phyloP scores from a whole-genome alignment of 2,113 vertebrate species.

The Oreocharis arfaki region DNA sequence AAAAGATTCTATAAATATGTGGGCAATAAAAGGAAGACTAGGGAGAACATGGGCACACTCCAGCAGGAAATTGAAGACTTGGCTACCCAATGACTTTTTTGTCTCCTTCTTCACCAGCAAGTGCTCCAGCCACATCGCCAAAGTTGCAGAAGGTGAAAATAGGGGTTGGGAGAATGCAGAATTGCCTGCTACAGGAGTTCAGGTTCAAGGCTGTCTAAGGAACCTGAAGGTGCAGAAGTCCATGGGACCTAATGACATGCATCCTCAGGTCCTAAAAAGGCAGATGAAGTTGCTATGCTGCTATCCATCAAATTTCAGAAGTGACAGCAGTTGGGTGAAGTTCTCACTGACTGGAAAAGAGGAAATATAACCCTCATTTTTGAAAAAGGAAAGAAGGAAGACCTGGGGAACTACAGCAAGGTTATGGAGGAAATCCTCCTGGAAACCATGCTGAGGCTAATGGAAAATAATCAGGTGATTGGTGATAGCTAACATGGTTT shows the following conservation, averaged over 20 bases:
- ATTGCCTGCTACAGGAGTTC: not conserved
- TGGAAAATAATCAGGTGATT: not conserved
- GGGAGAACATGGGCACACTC: not conserved
- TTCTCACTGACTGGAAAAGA: not conserved
- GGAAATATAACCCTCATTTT: not conserved
- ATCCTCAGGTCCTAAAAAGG: not conserved
- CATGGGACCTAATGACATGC: not conserved
- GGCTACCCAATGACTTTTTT: not conserved
- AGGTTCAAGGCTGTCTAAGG: not conserved
- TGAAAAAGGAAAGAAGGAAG: not conserved
- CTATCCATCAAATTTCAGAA: not conserved
- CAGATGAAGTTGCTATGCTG: not conserved
- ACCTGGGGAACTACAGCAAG: not conserved
- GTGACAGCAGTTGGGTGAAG: not conserved
- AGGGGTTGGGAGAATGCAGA: not conserved
- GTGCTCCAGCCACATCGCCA: not conserved
- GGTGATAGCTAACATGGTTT: not conserved
- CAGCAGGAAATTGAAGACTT: not conserved
- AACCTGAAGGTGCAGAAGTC: not conserved
- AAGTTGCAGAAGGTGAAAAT: not conserved
- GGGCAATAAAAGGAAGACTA: not conserved
- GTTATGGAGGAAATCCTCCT: not conserved
- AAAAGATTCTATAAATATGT: not conserved
- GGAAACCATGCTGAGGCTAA: not conserved
- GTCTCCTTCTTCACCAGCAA: not conserved